A percentile compares a stretch with the other conserved stretches of the same genome.
Conservation (phyloP, 1,140 invertebrate species). For the Drosophila neocordata region DNA sequence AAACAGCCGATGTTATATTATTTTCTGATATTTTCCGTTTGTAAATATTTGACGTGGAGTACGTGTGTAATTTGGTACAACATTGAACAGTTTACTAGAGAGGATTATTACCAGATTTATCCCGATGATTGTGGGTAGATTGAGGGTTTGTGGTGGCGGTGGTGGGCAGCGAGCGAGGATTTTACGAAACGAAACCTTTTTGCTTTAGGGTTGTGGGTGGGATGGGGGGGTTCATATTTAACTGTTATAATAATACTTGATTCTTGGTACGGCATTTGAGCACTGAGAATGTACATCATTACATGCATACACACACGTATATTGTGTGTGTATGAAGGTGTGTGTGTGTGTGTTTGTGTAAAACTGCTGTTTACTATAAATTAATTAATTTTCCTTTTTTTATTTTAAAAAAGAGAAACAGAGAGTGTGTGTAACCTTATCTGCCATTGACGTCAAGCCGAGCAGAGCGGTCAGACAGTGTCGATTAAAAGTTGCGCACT, state of each 20-base stretch:
- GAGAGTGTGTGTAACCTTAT: constrained; percentile 55
- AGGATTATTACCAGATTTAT: not conserved
- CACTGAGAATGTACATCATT: constrained; percentile 61
- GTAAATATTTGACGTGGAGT: constrained; percentile 62
- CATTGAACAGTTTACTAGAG: constrained; percentile 76
- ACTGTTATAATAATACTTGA: constrained; percentile 61
- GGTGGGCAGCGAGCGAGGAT: not conserved
- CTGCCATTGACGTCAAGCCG: constrained; percentile 49
- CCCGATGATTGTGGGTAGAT: not conserved
- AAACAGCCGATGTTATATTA: constrained; percentile 67
- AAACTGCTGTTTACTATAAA: not conserved
- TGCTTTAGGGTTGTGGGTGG: constrained; percentile 11
- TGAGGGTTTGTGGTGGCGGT: not conserved
- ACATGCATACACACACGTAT: not conserved
- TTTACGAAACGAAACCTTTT: constrained; percentile 15
- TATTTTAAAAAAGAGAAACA: constrained; percentile 3
- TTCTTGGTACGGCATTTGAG: constrained; percentile 61
- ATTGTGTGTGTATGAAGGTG: constrained; percentile 35
- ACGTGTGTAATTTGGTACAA: constrained; percentile 54
- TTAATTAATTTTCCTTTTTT: constrained; percentile 5
- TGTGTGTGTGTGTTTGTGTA: not conserved
- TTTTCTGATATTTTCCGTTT: constrained; percentile 40
- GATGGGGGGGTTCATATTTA: not conserved
- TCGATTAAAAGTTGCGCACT: constrained; percentile 49
- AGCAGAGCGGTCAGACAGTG: constrained; percentile 61